Evolutionary conservation across 2,113 vertebrate species (phyloP), one percentile per base, ranked within the genome.

Genomic region (Pelecanus crispus): DNA sequence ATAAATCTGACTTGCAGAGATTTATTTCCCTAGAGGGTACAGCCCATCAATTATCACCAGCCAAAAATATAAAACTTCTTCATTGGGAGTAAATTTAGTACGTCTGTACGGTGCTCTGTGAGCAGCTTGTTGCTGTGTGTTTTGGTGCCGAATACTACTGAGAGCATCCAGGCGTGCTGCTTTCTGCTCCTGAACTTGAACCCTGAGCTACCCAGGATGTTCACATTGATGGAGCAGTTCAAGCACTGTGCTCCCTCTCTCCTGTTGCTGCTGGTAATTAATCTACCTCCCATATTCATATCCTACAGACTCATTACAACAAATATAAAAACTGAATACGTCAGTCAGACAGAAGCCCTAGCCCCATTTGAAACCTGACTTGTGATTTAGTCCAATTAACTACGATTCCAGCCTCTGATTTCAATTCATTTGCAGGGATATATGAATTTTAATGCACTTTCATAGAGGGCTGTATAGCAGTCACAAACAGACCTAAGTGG

Each of bases 31-130:
- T 93, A 17, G 36, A 91, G 91, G 95, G 95, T 73, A 34, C 79
- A 67, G 86, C 97, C 96, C 95, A 97, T 97, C 97, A 93, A 93
- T 97, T 97, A 97, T 71, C 97, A 94, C 79, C 86, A 80, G 95
- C 47, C 91, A 68, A 92, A 96, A 96, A 72, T 29, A 75, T 74
- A 95, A 77, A 92, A 80, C 87, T 93, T 87, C 72, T 95, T 67
- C 32, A 7, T 26, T 10, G 3, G 86, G 79, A 71, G 86, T 61
- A 74, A 77, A 95, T 95, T 47, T 15, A 81, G 29, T 5, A 59
- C 2, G 7, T 53, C 62, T 62, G 45, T 34, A 13, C 0, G 0
- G 26, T 8, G 42, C 58, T 36, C 28, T 7, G 16, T 1, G 5
- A 55, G 49, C 21, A 47, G 73, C n/a, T 52, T 38, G n/a, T 28